Percentiles rank a stretch among this genome's conserved stretches.
These are phyloP conservation scores for Acanthisitta chloris DNA, from an alignment of 2,113 vertebrate species.

Conservation along the genomic window DNA sequence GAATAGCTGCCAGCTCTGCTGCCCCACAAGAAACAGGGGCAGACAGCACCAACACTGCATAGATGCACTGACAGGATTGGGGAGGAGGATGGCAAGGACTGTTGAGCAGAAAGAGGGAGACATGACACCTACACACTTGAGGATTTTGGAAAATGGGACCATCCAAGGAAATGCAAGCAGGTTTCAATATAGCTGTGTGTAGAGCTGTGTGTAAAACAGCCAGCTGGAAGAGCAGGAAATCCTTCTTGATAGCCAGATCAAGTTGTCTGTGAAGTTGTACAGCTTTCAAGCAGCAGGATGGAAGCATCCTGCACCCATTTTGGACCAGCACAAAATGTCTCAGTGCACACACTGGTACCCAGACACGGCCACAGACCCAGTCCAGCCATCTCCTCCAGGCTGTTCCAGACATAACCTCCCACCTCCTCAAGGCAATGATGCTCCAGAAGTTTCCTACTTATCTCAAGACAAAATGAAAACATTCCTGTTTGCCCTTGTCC, in stretches of 20 bases:
- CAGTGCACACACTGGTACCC: rapidly evolving
- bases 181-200: background rate
- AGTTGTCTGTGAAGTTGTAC: background rate
- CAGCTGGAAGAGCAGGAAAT: background rate
- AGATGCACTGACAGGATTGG: rapidly evolving
- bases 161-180: background rate
- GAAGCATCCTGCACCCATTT: background rate
- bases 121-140: background rate
- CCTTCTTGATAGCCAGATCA: background rate
- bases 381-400: rapidly evolving
- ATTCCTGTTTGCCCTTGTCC: background rate
- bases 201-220: background rate
- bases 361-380: rapidly evolving
- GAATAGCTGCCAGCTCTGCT: background rate
- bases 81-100: background rate
- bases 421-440: rapidly evolving
- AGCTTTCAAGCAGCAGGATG: background rate
- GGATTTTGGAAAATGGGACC: background rate
- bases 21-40: background rate
- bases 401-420: background rate
- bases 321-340: rapidly evolving
- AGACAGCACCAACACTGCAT: background rate
- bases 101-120: background rate
- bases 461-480: background rate
- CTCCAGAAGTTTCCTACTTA: background rate